Base-by-base conservation (phyloP, 2,113 vertebrate genomes). In the Scalopus aquaticus region DNA sequence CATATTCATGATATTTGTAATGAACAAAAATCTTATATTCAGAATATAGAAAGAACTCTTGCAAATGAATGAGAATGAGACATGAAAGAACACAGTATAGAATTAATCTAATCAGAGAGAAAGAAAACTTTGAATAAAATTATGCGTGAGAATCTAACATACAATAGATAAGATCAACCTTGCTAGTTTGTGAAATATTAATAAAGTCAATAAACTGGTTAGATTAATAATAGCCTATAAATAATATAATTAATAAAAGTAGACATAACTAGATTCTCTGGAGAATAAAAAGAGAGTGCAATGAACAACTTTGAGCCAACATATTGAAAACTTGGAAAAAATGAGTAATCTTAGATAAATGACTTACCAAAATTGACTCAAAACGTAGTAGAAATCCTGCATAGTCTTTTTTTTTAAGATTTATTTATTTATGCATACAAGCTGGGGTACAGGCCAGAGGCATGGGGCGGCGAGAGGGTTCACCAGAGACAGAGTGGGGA, bases 111-210 rank as follows among this genome's bases (percentile, higher is more conserved):
- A 65, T 13, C 30, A 65, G 30, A 65, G 30, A n/a, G 62, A 62
- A 62, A 56, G 82, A 87, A 83, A 78, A 42, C 54, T 70, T 58
- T 88, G 9, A 70, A 93, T 54, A 67, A 88, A 76, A 80, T 32
- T 60, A 67, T 30, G 17, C 79, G 19, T 79, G 65, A 64, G n/a
- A 37, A n/a, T 86, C 42, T 80, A 81, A 49, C 4, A 64, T 32
- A 24, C 6, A 90, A 87, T 56, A 76, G 26, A 90, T 95, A 90
- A 80, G 9, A 73, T 56, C 19, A 93, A 70, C 16, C 16, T 88
- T 84, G 16, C 87, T 92, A 72, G 35, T 92, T 97, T 95, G 42
- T 56, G 35, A 92, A 93, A 82, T 78, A 70, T 20, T 95, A 78
- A 67, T 76, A 86, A 78, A 73, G n/a, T 79, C 6, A 85, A 73